Percentiles rank a stretch among this genome's conserved stretches.
Evolutionary conservation across 2,113 vertebrate genomes (phyloP).

Genomic region (Barbus barbus): DNA sequence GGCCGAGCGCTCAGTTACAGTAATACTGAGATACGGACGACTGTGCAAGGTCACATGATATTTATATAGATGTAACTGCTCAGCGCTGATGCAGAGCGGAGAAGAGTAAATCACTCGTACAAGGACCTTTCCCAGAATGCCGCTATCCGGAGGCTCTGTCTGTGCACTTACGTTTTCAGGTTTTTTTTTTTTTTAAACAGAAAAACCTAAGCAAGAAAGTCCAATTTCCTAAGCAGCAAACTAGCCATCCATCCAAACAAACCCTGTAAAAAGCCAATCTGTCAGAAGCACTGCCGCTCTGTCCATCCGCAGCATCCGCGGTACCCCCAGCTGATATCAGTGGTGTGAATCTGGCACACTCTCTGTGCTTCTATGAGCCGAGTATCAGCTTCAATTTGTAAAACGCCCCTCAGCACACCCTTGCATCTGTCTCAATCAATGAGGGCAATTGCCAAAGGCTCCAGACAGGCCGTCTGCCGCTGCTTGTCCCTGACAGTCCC

Average conservation of each 20-base stretch:
- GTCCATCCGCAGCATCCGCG: not conserved
- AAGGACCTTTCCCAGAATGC: slow-evolving; percentile 27
- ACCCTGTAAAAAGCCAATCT: slow-evolving; percentile 10
- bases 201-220: slow-evolving; percentile 9
- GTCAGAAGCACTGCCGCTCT: not conserved
- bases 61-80: slow-evolving; percentile 61
- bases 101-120: slow-evolving; percentile 24
- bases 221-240: slow-evolving; percentile 12
- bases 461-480: slow-evolving; percentile 73
- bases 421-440: slow-evolving; percentile 76
- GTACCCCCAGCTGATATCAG: slow-evolving; percentile 35
- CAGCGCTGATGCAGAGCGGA: slow-evolving; percentile 44
- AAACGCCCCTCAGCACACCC: slow-evolving; percentile 66
- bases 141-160: not conserved
- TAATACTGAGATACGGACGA: slow-evolving; percentile 36
- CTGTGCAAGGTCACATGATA: slow-evolving; percentile 38
- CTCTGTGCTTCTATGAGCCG: slow-evolving; percentile 37
- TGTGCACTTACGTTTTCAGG: not conserved
- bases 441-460: slow-evolving; percentile 71
- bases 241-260: slow-evolving; percentile 11
- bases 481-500: slow-evolving; percentile 65
- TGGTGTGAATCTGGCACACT: slow-evolving; percentile 55
- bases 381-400: slow-evolving; percentile 66
- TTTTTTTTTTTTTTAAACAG: not conserved
- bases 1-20: slow-evolving; percentile 40